Base-by-base conservation (phyloP, 2,888 invertebrate species). In the Ecdyonurus torrentis region DNA sequence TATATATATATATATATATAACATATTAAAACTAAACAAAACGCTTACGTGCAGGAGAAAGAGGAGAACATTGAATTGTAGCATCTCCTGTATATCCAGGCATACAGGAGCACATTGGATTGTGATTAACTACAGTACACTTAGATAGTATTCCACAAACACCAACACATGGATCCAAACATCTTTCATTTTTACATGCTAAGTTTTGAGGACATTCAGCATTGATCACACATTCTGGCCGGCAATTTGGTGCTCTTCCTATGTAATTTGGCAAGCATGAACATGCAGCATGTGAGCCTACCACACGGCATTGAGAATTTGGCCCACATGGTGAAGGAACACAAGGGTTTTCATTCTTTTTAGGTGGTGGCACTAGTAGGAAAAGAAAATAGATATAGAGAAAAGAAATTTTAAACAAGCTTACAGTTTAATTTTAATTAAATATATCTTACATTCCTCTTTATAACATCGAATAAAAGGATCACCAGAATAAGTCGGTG, bases 91-190 rank as follows among this genome's bases (percentile, higher is more conserved):
- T 71, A 65, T 72, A 77, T 59, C 86, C 86, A 63, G 77, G 73
- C 3, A 84, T 81, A 67, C 79, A 79, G 23, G 73, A 70, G 66
- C 77, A 77, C 2, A 73, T 69, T 23, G 75, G 83, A 69, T 82
- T 82, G 72, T 93, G 93, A 74, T 90, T 89, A 20, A 88, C 83
- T n/a, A 90, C 89, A 65, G 85, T 82, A 72, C 93, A 93, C 65
- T 86, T 77, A 19, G 92, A 90, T 71, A 89, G 85, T 63, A 80
- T 77, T 61, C 91, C 91, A 70, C 93, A 93, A 0, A 80, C 77
- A 64, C 87, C 88, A 61, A 83, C 82, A 70, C 93, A 93, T 22
- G 92, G 92, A 75, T 91, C 87, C 71, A 82, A 81, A 72, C 92
- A 93, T 65, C 84, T 84, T 71, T 89, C 87, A 71, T 88, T 86